Percentiles rank a stretch among this genome's conserved stretches.
These are phyloP conservation scores for Hemicentrotus pulcherrimus DNA, from an alignment of 35 echinoderm and acorn worm genomes.

Conservation along the genomic window DNA sequence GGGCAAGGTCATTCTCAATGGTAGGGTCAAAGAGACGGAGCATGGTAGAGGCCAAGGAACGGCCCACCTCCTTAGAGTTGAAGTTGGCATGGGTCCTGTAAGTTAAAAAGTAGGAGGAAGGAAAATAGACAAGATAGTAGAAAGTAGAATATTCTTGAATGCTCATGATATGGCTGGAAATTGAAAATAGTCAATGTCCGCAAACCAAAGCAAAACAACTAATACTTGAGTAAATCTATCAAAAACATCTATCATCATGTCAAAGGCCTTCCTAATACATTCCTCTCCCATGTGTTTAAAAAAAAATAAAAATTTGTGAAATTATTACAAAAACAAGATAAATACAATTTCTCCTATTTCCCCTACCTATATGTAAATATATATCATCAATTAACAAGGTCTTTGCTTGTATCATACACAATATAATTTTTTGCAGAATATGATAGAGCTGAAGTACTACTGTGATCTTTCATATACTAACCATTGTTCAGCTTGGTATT, in stretches of 20 bases:
- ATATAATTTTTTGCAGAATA: background rate
- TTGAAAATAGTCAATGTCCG: too few relatives aligned
- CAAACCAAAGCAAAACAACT: background rate
- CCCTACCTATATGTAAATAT: too few relatives aligned
- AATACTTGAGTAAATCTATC: background rate
- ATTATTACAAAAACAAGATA: background rate
- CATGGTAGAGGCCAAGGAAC: constrained; percentile 85
- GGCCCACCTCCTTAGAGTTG: constrained; percentile 88
- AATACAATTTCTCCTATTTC: too few relatives aligned
- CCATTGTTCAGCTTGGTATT: constrained; percentile 97
- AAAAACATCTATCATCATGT: background rate
- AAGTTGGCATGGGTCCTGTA: constrained; percentile 88
- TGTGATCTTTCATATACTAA: constrained; percentile 47
- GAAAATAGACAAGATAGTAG: background rate
- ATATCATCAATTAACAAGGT: too few relatives aligned
- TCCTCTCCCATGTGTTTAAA: background rate
- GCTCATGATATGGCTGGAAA: background rate
- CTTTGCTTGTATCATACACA: background rate
- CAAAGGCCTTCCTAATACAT: background rate
- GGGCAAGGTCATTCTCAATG: constrained; percentile 71
- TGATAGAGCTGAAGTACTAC: background rate
- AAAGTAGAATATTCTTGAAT: background rate
- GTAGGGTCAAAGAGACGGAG: constrained; percentile 91
- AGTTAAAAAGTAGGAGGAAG: background rate
- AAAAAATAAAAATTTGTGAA: background rate